Conservation (phyloP, 2,888 invertebrate genomes). For the Disparrhopalites patrizii region DNA sequence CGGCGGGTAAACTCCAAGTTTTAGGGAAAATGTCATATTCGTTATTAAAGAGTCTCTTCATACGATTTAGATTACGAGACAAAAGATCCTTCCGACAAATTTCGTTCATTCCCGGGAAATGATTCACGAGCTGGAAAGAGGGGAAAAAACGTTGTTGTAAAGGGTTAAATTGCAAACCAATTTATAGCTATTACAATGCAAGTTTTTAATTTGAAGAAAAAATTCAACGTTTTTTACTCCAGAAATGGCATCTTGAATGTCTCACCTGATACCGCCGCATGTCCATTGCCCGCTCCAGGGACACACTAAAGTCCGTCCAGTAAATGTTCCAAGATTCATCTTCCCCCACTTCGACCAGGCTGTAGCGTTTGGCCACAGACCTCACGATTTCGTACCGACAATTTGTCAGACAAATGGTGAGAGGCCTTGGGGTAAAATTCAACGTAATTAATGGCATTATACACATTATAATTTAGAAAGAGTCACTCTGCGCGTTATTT, state of each 20-base stretch:
- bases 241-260: no score
- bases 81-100: constrained; percentile 85
- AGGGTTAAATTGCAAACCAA: no score
- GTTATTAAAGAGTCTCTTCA: constrained; percentile 80
- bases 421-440: constrained; percentile 9
- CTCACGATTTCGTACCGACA: constrained; percentile 72
- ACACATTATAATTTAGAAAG: no score
- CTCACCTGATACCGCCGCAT: constrained; percentile 74
- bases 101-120: constrained; percentile 87
- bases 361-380: constrained; percentile 65
- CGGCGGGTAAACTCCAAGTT: constrained; percentile 89
- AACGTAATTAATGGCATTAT: neutral
- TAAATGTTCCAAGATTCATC: constrained; percentile 83
- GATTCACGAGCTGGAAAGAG: constrained; percentile 73
- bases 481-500: no score
- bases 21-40: constrained; percentile 90
- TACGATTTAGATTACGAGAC: constrained; percentile 82
- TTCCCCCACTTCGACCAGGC: constrained; percentile 72
- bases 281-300: constrained; percentile 79
- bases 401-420: constrained; percentile 63
- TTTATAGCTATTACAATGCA: no score
- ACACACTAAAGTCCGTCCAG: constrained; percentile 85
- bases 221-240: no score
- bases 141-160: neutral
- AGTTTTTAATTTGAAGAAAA: no score